Evolutionary conservation across 2,113 vertebrate species (phyloP).

Genomic region (Equus quagga): DNA sequence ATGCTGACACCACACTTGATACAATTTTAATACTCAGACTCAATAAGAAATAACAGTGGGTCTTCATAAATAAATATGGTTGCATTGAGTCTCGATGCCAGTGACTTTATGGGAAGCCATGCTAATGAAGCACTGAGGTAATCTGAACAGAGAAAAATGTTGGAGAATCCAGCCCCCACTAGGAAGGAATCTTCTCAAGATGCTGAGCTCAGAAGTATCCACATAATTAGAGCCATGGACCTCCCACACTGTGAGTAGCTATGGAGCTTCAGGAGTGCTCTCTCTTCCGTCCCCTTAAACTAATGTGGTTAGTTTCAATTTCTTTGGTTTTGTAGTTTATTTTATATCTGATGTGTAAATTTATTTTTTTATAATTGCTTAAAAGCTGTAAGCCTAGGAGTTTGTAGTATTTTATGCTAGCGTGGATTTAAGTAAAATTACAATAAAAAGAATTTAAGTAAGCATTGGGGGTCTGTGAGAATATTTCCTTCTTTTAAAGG

Average conservation of each 20-base stretch:
- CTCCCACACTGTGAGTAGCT: background rate
- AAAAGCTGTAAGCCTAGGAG: background rate
- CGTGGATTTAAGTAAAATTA: conserved; percentile 2
- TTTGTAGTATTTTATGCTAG: background rate
- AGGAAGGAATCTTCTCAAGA: background rate
- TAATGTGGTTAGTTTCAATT: background rate
- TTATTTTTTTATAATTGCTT: conserved; percentile 12
- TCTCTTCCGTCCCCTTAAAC: background rate
- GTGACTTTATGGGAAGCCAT: background rate
- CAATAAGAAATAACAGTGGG: background rate
- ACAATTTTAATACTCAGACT: background rate
- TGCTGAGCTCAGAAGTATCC: background rate
- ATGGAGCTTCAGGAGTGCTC: background rate
- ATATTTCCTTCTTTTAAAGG: conserved; percentile 19
- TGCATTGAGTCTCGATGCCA: background rate
- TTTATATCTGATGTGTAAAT: background rate
- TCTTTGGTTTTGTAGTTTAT: background rate
- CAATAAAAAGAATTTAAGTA: conserved; percentile 32
- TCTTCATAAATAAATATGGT: background rate
- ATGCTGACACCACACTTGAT: background rate
- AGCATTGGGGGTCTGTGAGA: background rate
- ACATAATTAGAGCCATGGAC: background rate
- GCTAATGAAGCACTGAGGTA: background rate
- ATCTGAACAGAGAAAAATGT: background rate
- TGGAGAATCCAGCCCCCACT: background rate